A percentile compares a stretch with the other conserved stretches of the same genome.
These are phyloP conservation scores for Leucophenga montana DNA, from an alignment of 2,888 invertebrate genomes.

Conservation along the genomic window DNA sequence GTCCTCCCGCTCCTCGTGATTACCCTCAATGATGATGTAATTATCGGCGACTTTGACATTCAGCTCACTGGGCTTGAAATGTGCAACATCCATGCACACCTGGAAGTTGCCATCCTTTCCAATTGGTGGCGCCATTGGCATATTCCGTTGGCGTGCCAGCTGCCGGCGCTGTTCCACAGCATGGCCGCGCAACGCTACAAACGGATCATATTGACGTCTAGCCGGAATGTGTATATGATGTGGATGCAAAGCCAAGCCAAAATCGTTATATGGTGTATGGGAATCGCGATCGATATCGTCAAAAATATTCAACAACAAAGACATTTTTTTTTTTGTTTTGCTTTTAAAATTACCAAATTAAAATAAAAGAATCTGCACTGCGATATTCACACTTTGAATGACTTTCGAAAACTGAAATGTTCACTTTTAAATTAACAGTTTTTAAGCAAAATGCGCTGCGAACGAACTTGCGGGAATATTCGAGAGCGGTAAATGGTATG, in stretches of 20 bases:
- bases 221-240: constrained; percentile 36
- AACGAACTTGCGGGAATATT: no score
- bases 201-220: constrained; percentile 15
- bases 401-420: neutral
- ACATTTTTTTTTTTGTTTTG: constrained; percentile 37
- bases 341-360: neutral
- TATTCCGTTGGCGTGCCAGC: neutral
- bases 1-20: constrained; percentile 82
- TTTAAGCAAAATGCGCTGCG: neutral
- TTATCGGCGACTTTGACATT: constrained; percentile 80
- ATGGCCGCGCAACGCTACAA: neutral
- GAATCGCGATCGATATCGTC: constrained; percentile 51
- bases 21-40: constrained; percentile 79
- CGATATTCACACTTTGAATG: neutral
- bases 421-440: neutral
- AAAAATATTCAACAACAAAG: constrained; percentile 50
- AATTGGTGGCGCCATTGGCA: constrained; percentile 47
- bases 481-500: no score
- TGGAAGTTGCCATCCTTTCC: constrained; percentile 83
- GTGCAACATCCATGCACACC: constrained; percentile 80
- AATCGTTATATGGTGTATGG: constrained; percentile 54
- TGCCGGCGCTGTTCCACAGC: neutral
- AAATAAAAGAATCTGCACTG: no score
- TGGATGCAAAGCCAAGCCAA: constrained; percentile 51
- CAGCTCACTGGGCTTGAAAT: constrained; percentile 81